Conservation (phyloP, 1,140 invertebrate genomes). For the Heliconius nattereri region DNA sequence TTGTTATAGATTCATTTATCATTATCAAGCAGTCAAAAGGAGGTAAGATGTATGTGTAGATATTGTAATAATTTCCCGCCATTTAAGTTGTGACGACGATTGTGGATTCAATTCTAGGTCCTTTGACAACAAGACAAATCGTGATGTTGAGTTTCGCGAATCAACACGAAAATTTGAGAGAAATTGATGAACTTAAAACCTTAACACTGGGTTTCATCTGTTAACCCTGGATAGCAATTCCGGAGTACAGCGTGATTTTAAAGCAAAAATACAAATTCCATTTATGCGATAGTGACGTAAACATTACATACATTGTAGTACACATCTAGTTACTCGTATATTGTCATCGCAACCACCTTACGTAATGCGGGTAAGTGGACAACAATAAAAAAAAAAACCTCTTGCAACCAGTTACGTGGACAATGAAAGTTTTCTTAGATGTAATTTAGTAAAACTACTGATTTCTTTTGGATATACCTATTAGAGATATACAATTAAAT, state of each 20-base stretch:
- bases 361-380: conserved; percentile 39
- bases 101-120: too few species aligned
- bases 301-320: not conserved
- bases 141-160: too few species aligned
- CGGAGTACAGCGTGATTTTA: too few species aligned
- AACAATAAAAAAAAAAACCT: conserved; percentile 37
- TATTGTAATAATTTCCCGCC: too few species aligned
- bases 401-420: conserved; percentile 38
- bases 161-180: too few species aligned
- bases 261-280: not conserved
- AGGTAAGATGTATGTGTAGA: too few species aligned
- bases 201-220: too few species aligned
- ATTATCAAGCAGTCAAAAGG: too few species aligned
- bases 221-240: too few species aligned
- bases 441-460: conserved; percentile 45
- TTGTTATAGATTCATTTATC: not conserved
- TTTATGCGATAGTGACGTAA: not conserved
- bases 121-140: too few species aligned
- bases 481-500: not conserved
- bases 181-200: too few species aligned
- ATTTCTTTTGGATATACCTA: conserved; percentile 8
- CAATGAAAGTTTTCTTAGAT: conserved; percentile 49
- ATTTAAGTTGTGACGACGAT: too few species aligned
- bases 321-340: conserved; percentile 21
- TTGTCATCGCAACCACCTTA: conserved; percentile 46